A percentile compares a stretch with the other conserved stretches of the same genome.
These are phyloP conservation scores for Microctenopoma stevenorrisi DNA, from an alignment of 2,797 vertebrate species.

Conservation along the genomic window DNA sequence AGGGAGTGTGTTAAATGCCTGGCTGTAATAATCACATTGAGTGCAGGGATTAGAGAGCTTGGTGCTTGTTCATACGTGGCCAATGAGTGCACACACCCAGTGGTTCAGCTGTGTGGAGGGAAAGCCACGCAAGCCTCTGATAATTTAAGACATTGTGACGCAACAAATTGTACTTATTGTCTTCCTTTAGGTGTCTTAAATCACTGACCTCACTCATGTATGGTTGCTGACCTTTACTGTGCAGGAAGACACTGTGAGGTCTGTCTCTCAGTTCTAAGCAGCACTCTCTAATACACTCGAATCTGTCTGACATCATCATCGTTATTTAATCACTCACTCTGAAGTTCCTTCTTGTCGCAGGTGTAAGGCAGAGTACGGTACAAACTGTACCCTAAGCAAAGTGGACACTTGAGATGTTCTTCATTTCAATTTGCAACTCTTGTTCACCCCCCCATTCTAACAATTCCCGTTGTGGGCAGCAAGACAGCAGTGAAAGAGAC, in stretches of 20 bases:
- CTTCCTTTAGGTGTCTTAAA: not conserved
- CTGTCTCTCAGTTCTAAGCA: conserved; percentile 22
- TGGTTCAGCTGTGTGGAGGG: conserved; percentile 26
- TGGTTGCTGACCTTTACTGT: conserved; percentile 9
- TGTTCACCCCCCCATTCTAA: conserved; percentile 17
- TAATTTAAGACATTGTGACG: conserved; percentile 35
- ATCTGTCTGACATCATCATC: conserved; percentile 48
- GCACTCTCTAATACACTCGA: conserved; percentile 31
- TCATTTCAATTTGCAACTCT: conserved; percentile 24
- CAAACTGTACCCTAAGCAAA: conserved; percentile 47
- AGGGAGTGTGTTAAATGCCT: conserved; percentile 62
- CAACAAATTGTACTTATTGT: conserved; percentile 37
- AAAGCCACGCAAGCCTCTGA: conserved; percentile 36
- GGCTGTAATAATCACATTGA: conserved; percentile 67
- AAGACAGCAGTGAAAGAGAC: conserved; percentile 41
- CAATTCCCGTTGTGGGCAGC: conserved; percentile 22
- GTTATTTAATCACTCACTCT: conserved; percentile 35
- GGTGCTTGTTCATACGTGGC: conserved; percentile 68
- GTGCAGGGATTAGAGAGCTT: conserved; percentile 69
- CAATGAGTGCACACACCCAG: conserved; percentile 59
- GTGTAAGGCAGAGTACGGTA: conserved; percentile 35
- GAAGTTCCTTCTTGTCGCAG: conserved; percentile 17
- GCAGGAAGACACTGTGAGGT: conserved; percentile 15
- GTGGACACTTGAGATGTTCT: conserved; percentile 33
- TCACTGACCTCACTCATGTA: conserved; percentile 6